A percentile compares a stretch with the other conserved stretches of the same genome.
These are phyloP conservation scores for Apostichopus leukothele DNA, from an alignment of 53 echinoderm and acorn worm genomes.

Conservation along the genomic window DNA sequence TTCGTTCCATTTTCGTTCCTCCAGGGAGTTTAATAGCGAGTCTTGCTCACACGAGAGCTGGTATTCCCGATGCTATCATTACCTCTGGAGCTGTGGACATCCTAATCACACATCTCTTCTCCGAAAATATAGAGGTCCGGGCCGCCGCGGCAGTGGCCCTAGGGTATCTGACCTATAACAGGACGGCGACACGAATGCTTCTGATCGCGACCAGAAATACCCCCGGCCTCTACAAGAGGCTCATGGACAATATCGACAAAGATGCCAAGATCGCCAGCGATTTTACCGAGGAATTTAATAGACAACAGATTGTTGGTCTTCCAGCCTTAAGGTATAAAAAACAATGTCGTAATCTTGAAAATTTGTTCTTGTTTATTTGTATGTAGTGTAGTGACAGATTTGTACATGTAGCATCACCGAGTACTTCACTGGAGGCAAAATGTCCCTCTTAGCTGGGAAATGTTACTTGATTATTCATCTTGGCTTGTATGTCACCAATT, in stretches of 20 bases:
- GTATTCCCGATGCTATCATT: constrained; percentile 93
- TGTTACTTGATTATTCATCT: too few species aligned
- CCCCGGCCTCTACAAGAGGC: constrained; percentile 75
- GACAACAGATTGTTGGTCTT: constrained; percentile 76
- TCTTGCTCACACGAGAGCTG: constrained; percentile 95
- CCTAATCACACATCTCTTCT: constrained; percentile 79
- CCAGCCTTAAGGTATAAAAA: constrained; percentile 78
- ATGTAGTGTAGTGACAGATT: neutral
- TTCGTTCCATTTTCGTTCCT: neutral
- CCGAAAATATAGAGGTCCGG: constrained; percentile 72
- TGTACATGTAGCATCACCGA: too few species aligned
- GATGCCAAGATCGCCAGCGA: constrained; percentile 94
- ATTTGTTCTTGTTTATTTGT: too few species aligned
- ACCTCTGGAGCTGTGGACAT: constrained; percentile 87
- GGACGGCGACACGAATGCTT: constrained; percentile 75
- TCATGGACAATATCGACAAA: constrained; percentile 87
- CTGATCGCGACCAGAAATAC: constrained; percentile 81
- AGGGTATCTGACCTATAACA: constrained; percentile 90
- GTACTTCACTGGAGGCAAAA: too few species aligned
- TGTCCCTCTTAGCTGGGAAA: too few species aligned
- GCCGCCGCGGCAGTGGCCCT: constrained; percentile 81
- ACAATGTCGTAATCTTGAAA: too few species aligned
- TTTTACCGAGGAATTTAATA: constrained; percentile 86
- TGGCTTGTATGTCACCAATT: too few species aligned
- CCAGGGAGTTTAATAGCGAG: constrained; percentile 83